phyloP scores from a whole-genome alignment of 2,113 vertebrate genomes.

The Lepisosteus oculatus region DNA sequence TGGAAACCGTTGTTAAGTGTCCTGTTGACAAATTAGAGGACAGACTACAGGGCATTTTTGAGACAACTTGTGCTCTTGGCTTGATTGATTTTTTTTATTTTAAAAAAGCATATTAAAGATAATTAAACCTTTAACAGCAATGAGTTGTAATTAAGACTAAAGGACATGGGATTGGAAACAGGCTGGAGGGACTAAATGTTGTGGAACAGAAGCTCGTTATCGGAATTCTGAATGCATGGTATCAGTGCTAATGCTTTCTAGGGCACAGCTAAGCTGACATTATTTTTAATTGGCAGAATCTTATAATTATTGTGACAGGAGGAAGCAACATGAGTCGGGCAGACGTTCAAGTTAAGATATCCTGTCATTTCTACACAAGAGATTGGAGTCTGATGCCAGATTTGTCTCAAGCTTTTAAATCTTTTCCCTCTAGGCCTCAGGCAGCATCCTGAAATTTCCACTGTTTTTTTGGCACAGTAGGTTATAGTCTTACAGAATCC shows the following conservation, averaged over 20 bases:
- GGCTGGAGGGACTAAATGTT: neutral
- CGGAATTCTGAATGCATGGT: neutral
- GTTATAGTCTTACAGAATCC: neutral
- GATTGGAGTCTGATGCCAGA: conserved; percentile 5
- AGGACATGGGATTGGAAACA: neutral
- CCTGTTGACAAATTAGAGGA: too few relatives aligned
- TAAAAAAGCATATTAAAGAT: neutral
- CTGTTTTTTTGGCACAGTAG: neutral
- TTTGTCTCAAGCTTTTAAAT: conserved; percentile 12
- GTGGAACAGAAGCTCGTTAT: neutral
- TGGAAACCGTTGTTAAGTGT: too few relatives aligned
- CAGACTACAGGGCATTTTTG: too few relatives aligned
- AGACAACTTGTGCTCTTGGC: too few relatives aligned
- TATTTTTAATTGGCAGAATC: conserved; percentile 10
- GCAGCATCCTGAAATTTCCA: neutral
- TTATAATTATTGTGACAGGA: conserved; percentile 11
- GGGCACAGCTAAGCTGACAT: neutral
- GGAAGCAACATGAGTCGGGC: conserved; percentile 1
- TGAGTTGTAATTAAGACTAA: neutral
- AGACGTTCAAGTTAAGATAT: conserved; percentile 5
- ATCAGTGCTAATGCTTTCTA: conserved; percentile 4
- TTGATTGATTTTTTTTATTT: too few relatives aligned
- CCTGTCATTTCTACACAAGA: conserved; percentile 11
- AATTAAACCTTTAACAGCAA: neutral
- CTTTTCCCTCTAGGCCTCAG: neutral